Evolutionary conservation across 2,113 vertebrate species (phyloP).

Genomic region (Hippocampus abdominalis): DNA sequence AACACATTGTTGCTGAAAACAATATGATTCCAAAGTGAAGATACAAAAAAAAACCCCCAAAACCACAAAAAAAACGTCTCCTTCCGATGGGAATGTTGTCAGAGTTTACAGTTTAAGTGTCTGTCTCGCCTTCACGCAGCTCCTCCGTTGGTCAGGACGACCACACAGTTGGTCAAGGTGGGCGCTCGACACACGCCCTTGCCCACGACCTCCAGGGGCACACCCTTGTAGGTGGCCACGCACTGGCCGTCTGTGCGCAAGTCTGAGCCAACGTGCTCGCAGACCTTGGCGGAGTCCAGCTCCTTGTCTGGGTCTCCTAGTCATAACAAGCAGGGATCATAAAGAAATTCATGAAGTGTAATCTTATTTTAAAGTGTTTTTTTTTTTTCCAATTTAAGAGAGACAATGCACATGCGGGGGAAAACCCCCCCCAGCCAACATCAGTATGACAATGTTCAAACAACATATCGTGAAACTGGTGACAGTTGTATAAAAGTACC

Average conservation of each 20-base stretch:
- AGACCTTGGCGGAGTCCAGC: constrained; percentile 86
- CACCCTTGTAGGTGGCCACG: constrained; percentile 85
- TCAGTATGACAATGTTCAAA: neutral
- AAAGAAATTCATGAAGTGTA: too few species aligned
- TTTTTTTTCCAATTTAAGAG: too few species aligned
- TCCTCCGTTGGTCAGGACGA: constrained; percentile 73
- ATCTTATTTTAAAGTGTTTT: too few species aligned
- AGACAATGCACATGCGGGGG: too few species aligned
- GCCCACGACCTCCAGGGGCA: constrained; percentile 80
- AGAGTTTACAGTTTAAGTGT: neutral
- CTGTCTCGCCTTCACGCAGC: neutral
- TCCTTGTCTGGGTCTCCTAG: constrained; percentile 89
- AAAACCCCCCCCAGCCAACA: too few species aligned
- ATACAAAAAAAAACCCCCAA: neutral
- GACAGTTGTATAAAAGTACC: constrained; percentile 63
- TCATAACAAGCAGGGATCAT: constrained; percentile 3
- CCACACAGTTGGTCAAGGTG: constrained; percentile 82
- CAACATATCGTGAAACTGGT: neutral
- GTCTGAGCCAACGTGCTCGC: constrained; percentile 87
- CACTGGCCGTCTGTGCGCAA: constrained; percentile 79
- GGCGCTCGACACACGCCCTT: constrained; percentile 85
- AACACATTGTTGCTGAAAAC: neutral
- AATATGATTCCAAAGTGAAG: neutral
- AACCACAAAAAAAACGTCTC: neutral
- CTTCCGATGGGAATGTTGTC: neutral